phyloP scores from a whole-genome alignment of 2,888 invertebrate species.

The Dusona sp. region DNA sequence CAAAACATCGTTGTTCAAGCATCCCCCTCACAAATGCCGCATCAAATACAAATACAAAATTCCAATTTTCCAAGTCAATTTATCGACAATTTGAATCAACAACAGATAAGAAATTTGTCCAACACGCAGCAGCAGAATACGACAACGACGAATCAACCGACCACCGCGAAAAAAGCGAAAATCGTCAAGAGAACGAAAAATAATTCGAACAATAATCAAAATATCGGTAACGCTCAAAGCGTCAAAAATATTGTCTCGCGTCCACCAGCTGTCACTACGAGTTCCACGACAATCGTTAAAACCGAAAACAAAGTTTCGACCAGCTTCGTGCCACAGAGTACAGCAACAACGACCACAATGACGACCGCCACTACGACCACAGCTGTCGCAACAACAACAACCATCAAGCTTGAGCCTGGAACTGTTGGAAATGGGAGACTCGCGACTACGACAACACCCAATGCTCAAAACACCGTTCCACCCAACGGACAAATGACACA shows the following conservation, averaged over 20 bases:
- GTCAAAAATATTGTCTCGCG: slow-evolving; percentile 77
- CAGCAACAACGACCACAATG: slow-evolving; percentile 83
- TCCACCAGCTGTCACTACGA: slow-evolving; percentile 73
- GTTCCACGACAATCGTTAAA: slow-evolving; percentile 71
- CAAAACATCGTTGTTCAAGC: slow-evolving; percentile 84
- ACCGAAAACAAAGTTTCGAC: slow-evolving; percentile 75
- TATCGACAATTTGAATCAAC: slow-evolving; percentile 83
- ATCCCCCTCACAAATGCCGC: slow-evolving; percentile 83
- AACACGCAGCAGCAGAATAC: slow-evolving; percentile 70
- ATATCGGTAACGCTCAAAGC: slow-evolving; percentile 73
- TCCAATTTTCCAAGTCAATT: slow-evolving; percentile 83
- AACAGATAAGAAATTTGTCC: slow-evolving; percentile 82
- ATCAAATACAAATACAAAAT: slow-evolving; percentile 84
- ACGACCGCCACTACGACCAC: slow-evolving; percentile 82
- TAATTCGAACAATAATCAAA: slow-evolving; percentile 75
- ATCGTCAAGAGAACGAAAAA: slow-evolving; percentile 80
- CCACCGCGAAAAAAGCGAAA: slow-evolving; percentile 80
- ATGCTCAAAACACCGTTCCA: slow-evolving; percentile 69
- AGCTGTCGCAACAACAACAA: slow-evolving; percentile 82
- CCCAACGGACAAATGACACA: slow-evolving; percentile 85
- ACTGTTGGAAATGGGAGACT: slow-evolving; percentile 64
- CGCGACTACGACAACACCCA: slow-evolving; percentile 51
- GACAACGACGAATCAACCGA: slow-evolving; percentile 52
- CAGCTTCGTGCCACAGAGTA: slow-evolving; percentile 76
- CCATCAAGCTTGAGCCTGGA: slow-evolving; percentile 62